Conservation (phyloP, 2,797 vertebrate genomes). For the Tragelaphus eurycerus region DNA sequence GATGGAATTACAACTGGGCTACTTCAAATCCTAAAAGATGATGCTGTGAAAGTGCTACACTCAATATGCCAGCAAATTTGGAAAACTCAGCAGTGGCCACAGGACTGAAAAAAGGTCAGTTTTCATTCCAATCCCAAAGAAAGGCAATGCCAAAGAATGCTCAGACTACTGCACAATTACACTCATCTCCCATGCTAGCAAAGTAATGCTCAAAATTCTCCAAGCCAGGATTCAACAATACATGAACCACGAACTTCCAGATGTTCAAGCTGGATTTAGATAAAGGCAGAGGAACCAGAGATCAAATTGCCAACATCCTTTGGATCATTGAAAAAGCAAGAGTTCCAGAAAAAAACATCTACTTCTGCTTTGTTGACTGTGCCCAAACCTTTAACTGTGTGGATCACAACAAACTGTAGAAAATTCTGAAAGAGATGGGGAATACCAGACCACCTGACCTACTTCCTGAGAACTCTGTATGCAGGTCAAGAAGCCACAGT, state of each 20-base stretch:
- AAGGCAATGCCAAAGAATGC: not conserved
- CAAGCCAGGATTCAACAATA: not conserved
- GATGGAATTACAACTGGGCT: not conserved
- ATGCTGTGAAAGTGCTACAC: not conserved
- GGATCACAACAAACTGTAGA: not conserved
- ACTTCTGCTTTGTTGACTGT: not conserved
- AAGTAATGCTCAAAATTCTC: not conserved
- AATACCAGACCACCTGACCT: not conserved
- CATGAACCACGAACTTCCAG: not conserved
- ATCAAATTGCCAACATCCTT: not conserved
- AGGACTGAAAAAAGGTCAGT: not conserved
- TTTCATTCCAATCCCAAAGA: not conserved
- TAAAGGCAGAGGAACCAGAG: not conserved
- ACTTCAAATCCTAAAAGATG: not conserved
- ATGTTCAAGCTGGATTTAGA: not conserved
- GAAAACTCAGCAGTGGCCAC: not conserved
- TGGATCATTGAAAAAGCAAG: not conserved
- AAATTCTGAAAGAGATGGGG: not conserved
- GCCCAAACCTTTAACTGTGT: not conserved
- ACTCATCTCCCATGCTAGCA: not conserved
- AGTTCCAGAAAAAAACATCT: not conserved
- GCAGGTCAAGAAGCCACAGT: not conserved
- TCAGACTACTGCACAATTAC: not conserved
- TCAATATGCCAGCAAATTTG: not conserved
- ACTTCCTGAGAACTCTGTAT: not conserved